Evolutionary conservation across 2,113 vertebrate genomes (phyloP).

Genomic region (Poeciliopsis occidentalis): DNA sequence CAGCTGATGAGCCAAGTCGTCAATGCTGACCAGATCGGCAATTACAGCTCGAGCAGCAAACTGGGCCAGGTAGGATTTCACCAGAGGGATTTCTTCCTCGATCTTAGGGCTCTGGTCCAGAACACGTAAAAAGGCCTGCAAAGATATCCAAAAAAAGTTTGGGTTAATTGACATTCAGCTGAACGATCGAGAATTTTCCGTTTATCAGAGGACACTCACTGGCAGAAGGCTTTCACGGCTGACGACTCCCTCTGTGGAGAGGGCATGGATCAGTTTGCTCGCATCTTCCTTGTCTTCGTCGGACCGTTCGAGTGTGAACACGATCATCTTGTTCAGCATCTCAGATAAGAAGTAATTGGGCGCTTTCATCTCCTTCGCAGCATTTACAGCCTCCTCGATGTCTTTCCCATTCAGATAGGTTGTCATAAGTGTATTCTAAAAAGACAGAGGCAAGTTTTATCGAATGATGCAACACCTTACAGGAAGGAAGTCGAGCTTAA

Average conservation of each 20-base stretch:
- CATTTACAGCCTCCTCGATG: slow-evolving; percentile 86
- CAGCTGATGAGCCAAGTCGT: slow-evolving; percentile 92
- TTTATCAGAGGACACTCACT: slow-evolving; percentile 69
- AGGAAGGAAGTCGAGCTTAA: not conserved
- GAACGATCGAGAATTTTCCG: not conserved
- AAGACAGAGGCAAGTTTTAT: too few species aligned
- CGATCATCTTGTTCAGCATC: slow-evolving; percentile 93
- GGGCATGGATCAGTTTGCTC: slow-evolving; percentile 88
- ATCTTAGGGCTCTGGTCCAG: slow-evolving; percentile 97
- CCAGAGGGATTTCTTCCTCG: slow-evolving; percentile 93
- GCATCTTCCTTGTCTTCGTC: slow-evolving; percentile 94
- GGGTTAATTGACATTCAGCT: not conserved
- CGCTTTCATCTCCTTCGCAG: slow-evolving; percentile 92
- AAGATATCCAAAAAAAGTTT: not conserved
- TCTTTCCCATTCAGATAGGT: slow-evolving; percentile 93
- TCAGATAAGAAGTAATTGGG: slow-evolving; percentile 95
- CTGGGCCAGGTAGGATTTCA: slow-evolving; percentile 98
- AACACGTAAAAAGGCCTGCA: slow-evolving; percentile 89
- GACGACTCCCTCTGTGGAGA: slow-evolving; percentile 90
- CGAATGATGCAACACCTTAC: not conserved
- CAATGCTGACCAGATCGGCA: slow-evolving; percentile 90
- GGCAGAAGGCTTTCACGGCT: slow-evolving; percentile 95
- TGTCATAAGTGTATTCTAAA: slow-evolving; percentile 88
- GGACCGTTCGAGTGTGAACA: slow-evolving; percentile 88
- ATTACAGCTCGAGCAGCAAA: slow-evolving; percentile 94